These are phyloP conservation scores for Ophion ellenae DNA, from an alignment of 2,888 invertebrate species.

Conservation along the genomic window DNA sequence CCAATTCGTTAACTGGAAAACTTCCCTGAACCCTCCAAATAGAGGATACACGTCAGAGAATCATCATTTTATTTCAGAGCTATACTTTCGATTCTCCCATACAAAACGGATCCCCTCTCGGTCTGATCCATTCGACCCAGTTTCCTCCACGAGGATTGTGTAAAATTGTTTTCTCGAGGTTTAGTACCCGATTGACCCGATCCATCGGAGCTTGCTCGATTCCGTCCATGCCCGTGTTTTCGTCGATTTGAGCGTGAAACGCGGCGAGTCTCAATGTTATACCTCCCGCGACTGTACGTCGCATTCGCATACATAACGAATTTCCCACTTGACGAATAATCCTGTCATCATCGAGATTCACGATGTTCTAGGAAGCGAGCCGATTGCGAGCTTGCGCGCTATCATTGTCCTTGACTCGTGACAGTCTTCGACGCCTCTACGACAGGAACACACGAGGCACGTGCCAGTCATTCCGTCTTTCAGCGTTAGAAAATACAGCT, in stretches of 20 bases:
- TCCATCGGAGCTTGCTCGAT: not conserved
- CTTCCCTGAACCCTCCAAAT: no score
- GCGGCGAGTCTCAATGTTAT: not conserved
- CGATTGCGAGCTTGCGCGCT: slow-evolving; percentile 63
- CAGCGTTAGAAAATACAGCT: not conserved
- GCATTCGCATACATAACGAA: slow-evolving; percentile 8
- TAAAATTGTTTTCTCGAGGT: no score
- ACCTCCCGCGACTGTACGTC: not conserved
- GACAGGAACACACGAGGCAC: slow-evolving; percentile 57
- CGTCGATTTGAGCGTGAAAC: not conserved
- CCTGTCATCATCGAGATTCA: slow-evolving; percentile 71
- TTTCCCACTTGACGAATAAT: slow-evolving; percentile 20
- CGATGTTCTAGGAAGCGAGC: slow-evolving; percentile 74
- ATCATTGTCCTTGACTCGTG: slow-evolving; percentile 75
- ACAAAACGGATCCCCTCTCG: no score
- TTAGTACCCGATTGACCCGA: no score
- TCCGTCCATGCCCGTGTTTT: not conserved
- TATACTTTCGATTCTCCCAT: no score
- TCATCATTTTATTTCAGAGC: no score
- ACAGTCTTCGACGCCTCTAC: slow-evolving; percentile 13
- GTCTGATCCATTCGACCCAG: no score
- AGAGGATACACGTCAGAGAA: no score
- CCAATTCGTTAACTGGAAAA: no score
- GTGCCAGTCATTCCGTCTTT: slow-evolving; percentile 41
- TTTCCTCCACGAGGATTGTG: no score